phyloP scores from a whole-genome alignment of 37 sponge, comb jelly and placozoan species.

The Spongilla lacustris region DNA sequence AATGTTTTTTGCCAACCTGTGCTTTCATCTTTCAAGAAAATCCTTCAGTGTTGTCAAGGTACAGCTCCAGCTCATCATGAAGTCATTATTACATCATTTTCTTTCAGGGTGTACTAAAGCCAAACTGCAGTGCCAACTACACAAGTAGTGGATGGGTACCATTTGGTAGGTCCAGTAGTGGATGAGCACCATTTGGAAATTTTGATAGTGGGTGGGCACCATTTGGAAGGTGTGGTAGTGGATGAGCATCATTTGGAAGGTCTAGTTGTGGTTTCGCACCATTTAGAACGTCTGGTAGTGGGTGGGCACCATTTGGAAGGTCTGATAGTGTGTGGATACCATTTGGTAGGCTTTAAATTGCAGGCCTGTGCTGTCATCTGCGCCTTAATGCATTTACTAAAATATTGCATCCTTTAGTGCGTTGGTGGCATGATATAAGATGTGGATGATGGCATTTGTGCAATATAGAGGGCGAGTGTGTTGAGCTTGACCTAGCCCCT shows the following conservation, averaged over 20 bases:
- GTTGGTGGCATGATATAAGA: too few species aligned
- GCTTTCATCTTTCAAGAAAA: constrained; percentile 69
- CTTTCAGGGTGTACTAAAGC: not conserved
- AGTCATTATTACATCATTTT: not conserved
- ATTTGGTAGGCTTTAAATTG: too few species aligned
- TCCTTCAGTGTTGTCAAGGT: constrained; percentile 70
- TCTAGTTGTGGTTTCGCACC: not conserved
- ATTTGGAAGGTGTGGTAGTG: not conserved
- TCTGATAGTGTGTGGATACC: too few species aligned
- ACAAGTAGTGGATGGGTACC: not conserved
- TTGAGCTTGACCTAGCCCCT: too few species aligned
- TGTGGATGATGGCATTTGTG: too few species aligned
- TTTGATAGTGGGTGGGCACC: constrained; percentile 36
- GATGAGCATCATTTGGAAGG: not conserved
- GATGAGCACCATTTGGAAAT: not conserved
- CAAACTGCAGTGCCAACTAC: not conserved
- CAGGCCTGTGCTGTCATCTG: too few species aligned
- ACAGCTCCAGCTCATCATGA: not conserved
- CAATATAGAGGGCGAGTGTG: too few species aligned
- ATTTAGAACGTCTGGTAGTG: not conserved
- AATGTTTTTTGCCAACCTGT: constrained; percentile 57
- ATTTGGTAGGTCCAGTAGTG: not conserved
- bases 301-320: not conserved
- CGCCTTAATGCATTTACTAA: too few species aligned
- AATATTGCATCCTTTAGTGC: too few species aligned